Conservation (phyloP, 1,140 invertebrate species). For the Drosophila equinoxialis region DNA sequence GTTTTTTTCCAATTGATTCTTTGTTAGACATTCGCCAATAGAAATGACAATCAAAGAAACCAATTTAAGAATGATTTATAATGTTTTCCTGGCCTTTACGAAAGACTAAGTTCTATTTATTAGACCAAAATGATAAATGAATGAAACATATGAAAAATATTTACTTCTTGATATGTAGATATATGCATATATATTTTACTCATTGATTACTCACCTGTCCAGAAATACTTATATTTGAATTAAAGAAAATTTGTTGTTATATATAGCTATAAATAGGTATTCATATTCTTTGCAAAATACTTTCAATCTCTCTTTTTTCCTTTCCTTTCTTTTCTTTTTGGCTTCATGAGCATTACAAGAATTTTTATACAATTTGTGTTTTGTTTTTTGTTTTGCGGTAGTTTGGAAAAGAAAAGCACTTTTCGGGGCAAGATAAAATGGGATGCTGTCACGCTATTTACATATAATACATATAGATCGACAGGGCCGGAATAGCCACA, state of each 20-base stretch:
- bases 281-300: slow-evolving; percentile 35
- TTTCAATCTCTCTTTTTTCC: slow-evolving; percentile 13
- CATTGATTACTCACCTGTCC: slow-evolving; percentile 51
- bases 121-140: too few species aligned
- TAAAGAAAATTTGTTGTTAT: slow-evolving; percentile 22
- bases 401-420: slow-evolving; percentile 25
- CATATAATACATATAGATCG: slow-evolving; percentile 30
- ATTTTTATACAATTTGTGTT: slow-evolving; percentile 40
- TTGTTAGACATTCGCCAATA: too few species aligned
- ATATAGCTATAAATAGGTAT: slow-evolving; percentile 46
- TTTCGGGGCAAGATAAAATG: slow-evolving; percentile 15
- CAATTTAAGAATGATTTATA: too few species aligned
- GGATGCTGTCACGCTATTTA: slow-evolving; percentile 28
- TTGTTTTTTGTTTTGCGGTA: background rate
- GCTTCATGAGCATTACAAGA: slow-evolving; percentile 46
- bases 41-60: too few species aligned
- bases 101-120: too few species aligned
- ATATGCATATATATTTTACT: slow-evolving; percentile 1
- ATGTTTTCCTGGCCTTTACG: too few species aligned
- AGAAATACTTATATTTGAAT: slow-evolving; percentile 36
- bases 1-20: too few species aligned
- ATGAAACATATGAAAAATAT: too few species aligned
- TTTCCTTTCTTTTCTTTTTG: background rate
- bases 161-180: too few species aligned
- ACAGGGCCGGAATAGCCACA: background rate